phyloP scores from a whole-genome alignment of 2,797 vertebrate genomes.

The Trichosurus vulpecula region DNA sequence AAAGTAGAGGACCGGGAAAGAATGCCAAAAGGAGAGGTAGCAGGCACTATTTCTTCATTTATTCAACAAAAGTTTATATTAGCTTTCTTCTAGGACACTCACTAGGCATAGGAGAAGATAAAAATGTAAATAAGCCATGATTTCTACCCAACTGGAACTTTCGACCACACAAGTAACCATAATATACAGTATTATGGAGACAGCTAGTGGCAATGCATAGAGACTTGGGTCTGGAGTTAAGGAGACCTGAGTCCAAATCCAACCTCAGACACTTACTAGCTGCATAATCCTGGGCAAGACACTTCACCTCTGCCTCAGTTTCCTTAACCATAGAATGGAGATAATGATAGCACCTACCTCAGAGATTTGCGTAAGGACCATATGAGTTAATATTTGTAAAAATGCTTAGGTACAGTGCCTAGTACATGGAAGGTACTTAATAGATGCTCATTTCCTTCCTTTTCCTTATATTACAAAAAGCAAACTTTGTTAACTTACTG shows the following conservation, averaged over 20 bases:
- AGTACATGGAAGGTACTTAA: neutral
- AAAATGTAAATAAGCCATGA: neutral
- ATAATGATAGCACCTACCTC: neutral
- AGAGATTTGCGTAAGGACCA: neutral
- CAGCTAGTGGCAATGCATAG: too few species aligned
- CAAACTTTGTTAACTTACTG: too few species aligned
- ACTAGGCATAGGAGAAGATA: neutral
- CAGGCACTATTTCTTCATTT: neutral
- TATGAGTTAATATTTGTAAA: neutral
- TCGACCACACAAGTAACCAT: too few species aligned
- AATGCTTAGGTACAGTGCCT: neutral
- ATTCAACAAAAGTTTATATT: neutral
- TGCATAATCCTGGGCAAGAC: neutral
- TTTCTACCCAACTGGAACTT: too few species aligned
- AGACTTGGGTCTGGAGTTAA: too few species aligned
- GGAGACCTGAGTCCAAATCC: too few species aligned
- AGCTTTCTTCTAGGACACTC: neutral
- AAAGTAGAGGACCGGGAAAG: neutral
- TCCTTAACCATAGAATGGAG: neutral
- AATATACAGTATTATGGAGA: too few species aligned
- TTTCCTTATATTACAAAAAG: neutral
- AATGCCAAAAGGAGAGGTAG: neutral
- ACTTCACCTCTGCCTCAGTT: neutral
- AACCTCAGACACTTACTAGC: neutral
- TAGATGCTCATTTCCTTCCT: neutral